Evolutionary conservation across 2,797 vertebrate genomes (phyloP).

Genomic region (Acanthiza pusilla): DNA sequence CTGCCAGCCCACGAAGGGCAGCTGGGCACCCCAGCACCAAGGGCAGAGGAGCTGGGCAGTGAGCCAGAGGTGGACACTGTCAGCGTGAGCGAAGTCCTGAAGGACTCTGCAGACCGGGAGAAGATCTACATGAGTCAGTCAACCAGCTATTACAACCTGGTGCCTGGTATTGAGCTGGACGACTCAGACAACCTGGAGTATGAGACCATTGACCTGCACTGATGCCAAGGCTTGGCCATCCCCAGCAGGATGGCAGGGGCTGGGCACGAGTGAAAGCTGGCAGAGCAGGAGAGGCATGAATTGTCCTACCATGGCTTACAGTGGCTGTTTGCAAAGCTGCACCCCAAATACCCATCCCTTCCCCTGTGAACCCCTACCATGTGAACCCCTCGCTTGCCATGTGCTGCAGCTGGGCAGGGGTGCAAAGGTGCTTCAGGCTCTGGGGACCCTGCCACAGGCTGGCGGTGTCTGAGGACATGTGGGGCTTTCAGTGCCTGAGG

Average conservation of each 20-base stretch:
- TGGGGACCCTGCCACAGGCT: neutral
- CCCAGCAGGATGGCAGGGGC: neutral
- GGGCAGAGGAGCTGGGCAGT: constrained; percentile 57
- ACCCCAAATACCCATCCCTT: neutral
- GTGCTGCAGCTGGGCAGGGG: neutral
- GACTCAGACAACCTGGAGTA: constrained; percentile 89
- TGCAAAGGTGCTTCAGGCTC: neutral
- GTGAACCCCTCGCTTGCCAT: neutral
- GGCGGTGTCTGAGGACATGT: accelerated
- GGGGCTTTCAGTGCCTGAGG: neutral
- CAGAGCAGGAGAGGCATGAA: neutral
- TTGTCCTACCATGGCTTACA: neutral
- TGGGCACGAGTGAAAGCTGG: accelerated
- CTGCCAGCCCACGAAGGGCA: neutral
- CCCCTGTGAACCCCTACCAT: neutral
- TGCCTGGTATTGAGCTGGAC: constrained; percentile 85
- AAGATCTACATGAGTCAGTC: constrained; percentile 87
- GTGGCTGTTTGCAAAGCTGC: neutral
- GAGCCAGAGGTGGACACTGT: constrained; percentile 79
- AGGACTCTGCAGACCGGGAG: constrained; percentile 85
- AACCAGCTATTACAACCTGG: constrained; percentile 87
- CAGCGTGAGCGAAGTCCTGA: constrained; percentile 87
- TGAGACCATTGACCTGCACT: constrained; percentile 81
- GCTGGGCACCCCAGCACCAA: neutral
- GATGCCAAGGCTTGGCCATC: neutral